A percentile compares a stretch with the other conserved stretches of the same genome.
Evolutionary conservation across 2,797 vertebrate genomes (phyloP).

Genomic region (Tokudaia muenninki): DNA sequence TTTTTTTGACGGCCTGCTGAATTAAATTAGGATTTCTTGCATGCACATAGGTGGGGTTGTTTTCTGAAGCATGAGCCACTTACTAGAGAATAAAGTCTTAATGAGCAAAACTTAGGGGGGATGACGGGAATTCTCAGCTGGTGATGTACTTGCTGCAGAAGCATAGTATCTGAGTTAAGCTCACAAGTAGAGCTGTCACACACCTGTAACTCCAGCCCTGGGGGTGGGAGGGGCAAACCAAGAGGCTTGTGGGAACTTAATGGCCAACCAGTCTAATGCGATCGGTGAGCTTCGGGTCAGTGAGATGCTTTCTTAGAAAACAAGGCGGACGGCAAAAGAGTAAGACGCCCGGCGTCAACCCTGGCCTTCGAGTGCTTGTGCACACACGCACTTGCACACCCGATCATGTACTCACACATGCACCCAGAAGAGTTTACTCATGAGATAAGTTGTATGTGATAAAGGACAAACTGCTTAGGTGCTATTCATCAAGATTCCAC

Average conservation of each 20-base stretch:
- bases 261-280: too few species aligned
- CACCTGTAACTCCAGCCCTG: neutral
- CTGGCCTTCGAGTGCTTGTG: fast-evolving
- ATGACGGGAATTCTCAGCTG: neutral
- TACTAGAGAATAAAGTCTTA: slow-evolving; percentile 30
- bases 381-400: neutral
- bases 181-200: neutral
- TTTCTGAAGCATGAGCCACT: neutral
- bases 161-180: neutral
- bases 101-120: neutral
- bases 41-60: neutral
- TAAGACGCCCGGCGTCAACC: too few species aligned
- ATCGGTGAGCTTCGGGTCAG: neutral
- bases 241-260: neutral
- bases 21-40: neutral
- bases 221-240: neutral
- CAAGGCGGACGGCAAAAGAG: neutral
- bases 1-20: neutral
- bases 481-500: neutral
- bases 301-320: neutral
- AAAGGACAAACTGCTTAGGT: neutral
- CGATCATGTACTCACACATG: too few species aligned
- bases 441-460: neutral
- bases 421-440: neutral
- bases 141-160: neutral